Percentiles rank a stretch among this genome's conserved stretches.
These are phyloP conservation scores for Mythimna pallens DNA, from an alignment of 2,888 invertebrate species.

Conservation along the genomic window DNA sequence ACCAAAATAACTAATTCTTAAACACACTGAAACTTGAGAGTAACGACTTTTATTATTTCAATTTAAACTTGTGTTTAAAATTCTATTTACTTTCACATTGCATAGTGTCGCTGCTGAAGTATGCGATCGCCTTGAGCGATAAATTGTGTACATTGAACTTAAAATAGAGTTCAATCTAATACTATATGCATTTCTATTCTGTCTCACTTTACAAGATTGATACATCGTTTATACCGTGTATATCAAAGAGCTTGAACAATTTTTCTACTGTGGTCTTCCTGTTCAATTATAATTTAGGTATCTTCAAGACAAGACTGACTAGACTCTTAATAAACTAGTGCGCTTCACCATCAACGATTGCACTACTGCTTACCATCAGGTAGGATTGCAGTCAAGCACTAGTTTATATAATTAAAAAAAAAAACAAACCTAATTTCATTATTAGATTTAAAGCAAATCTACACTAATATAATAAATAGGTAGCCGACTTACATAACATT, in stretches of 20 bases:
- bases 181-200: conserved; percentile 8
- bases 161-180: conserved; percentile 15
- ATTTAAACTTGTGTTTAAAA: conserved; percentile 16
- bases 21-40: background rate
- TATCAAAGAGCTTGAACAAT: too few relatives aligned
- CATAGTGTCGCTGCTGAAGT: conserved; percentile 14
- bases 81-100: conserved; percentile 2
- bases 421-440: background rate
- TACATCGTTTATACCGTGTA: background rate
- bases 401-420: too few relatives aligned
- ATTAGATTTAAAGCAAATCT: background rate
- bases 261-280: too few relatives aligned
- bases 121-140: conserved; percentile 13
- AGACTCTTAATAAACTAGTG: too few relatives aligned
- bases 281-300: too few relatives aligned
- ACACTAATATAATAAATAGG: background rate
- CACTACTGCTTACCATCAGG: too few relatives aligned
- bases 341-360: too few relatives aligned
- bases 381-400: too few relatives aligned
- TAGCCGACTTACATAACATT: too few relatives aligned
- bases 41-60: background rate
- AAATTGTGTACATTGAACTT: conserved; percentile 3
- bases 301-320: too few relatives aligned
- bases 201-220: background rate
- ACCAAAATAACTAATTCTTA: background rate